Evolutionary conservation across 2,888 invertebrate genomes (phyloP).

Genomic region (Reticulitermes lucifugus): DNA sequence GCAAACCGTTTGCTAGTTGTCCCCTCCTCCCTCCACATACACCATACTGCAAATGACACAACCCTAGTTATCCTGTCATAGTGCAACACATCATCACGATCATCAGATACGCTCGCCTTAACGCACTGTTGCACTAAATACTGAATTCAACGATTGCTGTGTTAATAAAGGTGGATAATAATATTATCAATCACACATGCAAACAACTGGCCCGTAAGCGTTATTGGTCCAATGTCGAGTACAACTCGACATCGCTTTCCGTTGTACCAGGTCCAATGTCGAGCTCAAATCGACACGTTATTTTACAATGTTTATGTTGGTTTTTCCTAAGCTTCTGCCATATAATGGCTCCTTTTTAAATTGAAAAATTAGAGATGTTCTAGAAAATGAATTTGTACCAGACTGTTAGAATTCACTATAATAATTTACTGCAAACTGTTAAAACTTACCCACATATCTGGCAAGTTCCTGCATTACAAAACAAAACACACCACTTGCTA

Average conservation of each 20-base stretch:
- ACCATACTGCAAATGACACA: background rate
- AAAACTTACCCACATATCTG: background rate
- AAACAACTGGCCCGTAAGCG: constrained; percentile 15
- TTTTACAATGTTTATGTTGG: too few relatives aligned
- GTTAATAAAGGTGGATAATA: constrained; percentile 21
- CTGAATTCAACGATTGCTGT: background rate
- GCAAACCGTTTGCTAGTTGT: background rate
- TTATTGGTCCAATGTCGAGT: too few relatives aligned
- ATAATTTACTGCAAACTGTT: background rate
- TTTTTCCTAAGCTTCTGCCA: too few relatives aligned
- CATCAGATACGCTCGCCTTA: background rate
- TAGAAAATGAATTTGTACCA: too few relatives aligned
- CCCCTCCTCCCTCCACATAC: background rate
- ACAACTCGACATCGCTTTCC: too few relatives aligned
- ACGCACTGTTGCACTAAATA: background rate
- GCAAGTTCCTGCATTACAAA: background rate
- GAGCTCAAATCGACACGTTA: too few relatives aligned
- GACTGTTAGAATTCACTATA: too few relatives aligned
- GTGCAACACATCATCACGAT: constrained; percentile 9
- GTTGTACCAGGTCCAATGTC: too few relatives aligned
- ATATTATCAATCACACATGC: constrained; percentile 27
- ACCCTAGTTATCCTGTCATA: background rate
- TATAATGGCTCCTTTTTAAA: too few relatives aligned
- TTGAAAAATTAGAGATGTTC: too few relatives aligned
- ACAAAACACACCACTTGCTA: background rate